A percentile compares a stretch with the other conserved stretches of the same genome.
phyloP scores from a whole-genome alignment of 2,113 vertebrate genomes.

The Rhipidura dahli region DNA sequence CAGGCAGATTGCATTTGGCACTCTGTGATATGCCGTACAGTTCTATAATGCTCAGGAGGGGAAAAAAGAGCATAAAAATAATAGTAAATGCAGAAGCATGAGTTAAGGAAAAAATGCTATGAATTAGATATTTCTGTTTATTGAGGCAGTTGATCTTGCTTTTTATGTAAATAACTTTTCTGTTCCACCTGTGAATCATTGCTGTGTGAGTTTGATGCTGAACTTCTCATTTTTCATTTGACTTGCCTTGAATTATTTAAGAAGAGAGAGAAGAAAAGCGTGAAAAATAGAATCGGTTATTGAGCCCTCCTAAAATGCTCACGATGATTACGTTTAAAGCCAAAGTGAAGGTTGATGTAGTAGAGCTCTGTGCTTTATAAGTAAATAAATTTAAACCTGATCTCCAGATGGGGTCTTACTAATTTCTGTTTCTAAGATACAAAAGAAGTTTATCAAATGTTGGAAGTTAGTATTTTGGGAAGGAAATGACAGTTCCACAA shows the following conservation, averaged over 20 bases:
- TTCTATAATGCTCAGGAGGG: rapidly evolving
- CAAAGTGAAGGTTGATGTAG: neutral
- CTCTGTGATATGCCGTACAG: rapidly evolving
- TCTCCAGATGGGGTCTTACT: neutral
- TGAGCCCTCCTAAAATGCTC: neutral
- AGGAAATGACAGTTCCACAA: neutral
- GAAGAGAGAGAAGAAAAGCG: neutral
- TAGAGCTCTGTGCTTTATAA: neutral
- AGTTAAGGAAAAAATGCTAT: neutral
- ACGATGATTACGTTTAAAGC: neutral
- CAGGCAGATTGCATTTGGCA: neutral
- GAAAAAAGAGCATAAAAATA: neutral
- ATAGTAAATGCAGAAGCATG: neutral
- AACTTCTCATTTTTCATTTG: neutral
- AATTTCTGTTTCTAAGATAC: neutral
- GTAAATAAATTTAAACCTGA: neutral
- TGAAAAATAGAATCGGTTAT: neutral
- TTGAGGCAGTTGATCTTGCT: neutral
- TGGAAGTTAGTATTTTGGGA: neutral
- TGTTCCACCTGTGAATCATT: neutral
- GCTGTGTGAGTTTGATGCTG: neutral
- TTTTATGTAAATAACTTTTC: neutral
- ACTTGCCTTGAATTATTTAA: neutral
- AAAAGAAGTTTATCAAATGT: neutral
- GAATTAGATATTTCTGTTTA: neutral